These are phyloP conservation scores for Barbus barbus DNA, from an alignment of 2,113 vertebrate species.

Conservation along the genomic window DNA sequence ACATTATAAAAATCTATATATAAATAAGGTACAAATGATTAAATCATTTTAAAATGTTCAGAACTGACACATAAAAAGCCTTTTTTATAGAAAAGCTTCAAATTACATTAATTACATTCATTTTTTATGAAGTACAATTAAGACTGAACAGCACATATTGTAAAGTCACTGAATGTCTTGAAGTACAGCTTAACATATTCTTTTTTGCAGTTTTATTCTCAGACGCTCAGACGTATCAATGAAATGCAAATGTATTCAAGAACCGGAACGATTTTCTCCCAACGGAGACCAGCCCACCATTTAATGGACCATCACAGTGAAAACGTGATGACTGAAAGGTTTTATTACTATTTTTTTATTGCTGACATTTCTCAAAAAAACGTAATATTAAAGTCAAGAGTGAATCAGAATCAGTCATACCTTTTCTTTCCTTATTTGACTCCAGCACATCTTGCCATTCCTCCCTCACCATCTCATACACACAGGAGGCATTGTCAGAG, in stretches of 20 bases:
- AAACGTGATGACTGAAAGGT: constrained; percentile 41
- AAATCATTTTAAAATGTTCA: no score
- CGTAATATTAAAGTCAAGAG: neutral
- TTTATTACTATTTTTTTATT: constrained; percentile 45
- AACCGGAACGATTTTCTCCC: constrained; percentile 42
- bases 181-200: neutral
- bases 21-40: no score
- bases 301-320: constrained; percentile 46
- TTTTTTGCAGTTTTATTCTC: neutral
- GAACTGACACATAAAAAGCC: no score
- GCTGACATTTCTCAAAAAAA: constrained; percentile 23
- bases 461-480: neutral
- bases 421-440: neutral
- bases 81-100: neutral
- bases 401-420: neutral
- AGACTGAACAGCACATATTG: neutral
- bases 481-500: neutral
- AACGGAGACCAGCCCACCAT: constrained; percentile 20
- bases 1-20: no score
- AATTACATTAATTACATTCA: neutral
- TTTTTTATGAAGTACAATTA: neutral
- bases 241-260: constrained; percentile 56
- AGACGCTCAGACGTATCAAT: constrained; percentile 38
- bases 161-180: neutral
- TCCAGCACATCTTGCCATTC: neutral